Conservation (phyloP, 2,888 invertebrate genomes). For the Agriopis leucophaearia region DNA sequence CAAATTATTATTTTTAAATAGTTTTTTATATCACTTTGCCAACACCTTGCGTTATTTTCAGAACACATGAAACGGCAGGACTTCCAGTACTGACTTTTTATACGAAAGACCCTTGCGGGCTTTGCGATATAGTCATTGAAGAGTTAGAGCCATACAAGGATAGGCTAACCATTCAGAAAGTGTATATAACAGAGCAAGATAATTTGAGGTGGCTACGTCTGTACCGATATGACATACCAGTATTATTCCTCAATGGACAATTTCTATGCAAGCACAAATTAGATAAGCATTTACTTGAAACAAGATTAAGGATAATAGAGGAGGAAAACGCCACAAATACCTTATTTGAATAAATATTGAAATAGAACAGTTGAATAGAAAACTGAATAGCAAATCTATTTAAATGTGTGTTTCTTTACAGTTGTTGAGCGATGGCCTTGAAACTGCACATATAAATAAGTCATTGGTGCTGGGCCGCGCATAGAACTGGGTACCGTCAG, state of each 20-base stretch:
- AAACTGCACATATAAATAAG: no score
- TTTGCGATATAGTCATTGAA: conserved; percentile 93
- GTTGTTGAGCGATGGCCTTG: no score
- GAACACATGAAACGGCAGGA: conserved; percentile 71
- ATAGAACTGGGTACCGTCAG: no score
- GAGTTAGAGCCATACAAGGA: conserved; percentile 87
- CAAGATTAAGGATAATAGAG: conserved; percentile 77
- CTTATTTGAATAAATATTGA: conserved; percentile 1
- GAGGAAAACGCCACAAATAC: conserved; percentile 45
- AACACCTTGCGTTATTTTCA: conserved; percentile 62
- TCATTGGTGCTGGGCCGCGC: no score
- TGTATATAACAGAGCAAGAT: conserved; percentile 91
- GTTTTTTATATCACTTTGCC: conserved; percentile 37
- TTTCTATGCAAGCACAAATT: conserved; percentile 93
- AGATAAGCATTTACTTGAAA: conserved; percentile 86
- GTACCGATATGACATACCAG: conserved; percentile 95
- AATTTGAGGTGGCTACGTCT: conserved; percentile 91
- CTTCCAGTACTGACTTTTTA: conserved; percentile 91
- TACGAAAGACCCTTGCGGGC: conserved; percentile 92
- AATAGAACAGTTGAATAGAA: not conserved
- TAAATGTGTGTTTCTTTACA: not conserved
- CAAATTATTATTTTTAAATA: conserved; percentile 54
- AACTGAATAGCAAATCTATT: not conserved
- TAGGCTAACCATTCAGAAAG: conserved; percentile 89
- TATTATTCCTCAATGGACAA: conserved; percentile 93